Percentiles rank a stretch among this genome's conserved stretches.
Conservation (phyloP, 1,140 invertebrate species). For the Saxidomus purpurata region DNA sequence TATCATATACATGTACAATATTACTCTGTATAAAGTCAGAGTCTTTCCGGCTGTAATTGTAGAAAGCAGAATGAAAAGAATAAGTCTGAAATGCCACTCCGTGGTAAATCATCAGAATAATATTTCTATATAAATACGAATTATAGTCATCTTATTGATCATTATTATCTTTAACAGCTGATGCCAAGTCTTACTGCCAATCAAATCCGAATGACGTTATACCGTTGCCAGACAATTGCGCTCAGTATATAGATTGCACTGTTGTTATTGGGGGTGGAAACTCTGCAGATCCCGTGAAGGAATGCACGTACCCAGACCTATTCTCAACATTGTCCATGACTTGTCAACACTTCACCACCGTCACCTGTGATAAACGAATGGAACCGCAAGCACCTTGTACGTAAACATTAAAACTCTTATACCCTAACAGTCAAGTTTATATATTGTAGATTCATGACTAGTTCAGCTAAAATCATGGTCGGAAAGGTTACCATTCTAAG, state of each 20-base stretch:
- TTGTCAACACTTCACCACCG: conserved; percentile 74
- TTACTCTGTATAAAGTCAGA: no score
- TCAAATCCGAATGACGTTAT: conserved; percentile 44
- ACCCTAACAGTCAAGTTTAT: no score
- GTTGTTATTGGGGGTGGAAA: background rate
- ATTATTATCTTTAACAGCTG: conserved; percentile 14
- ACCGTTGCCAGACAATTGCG: conserved; percentile 29
- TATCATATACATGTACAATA: no score
- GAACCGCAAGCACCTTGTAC: conserved; percentile 77
- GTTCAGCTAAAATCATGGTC: no score
- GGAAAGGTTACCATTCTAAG: no score
- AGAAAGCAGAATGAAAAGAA: no score
- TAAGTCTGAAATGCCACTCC: no score
- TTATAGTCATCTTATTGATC: no score
- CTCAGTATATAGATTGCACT: conserved; percentile 42
- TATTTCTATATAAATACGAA: no score
- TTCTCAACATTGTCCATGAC: conserved; percentile 69
- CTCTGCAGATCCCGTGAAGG: conserved; percentile 40
- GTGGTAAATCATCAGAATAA: no score
- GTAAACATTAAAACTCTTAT: background rate
- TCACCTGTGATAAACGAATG: conserved; percentile 72
- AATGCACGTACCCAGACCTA: conserved; percentile 66
- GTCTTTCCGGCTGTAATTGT: no score
- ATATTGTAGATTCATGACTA: no score
- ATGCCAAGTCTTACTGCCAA: conserved; percentile 48